Conservation (phyloP, 2,888 invertebrate genomes). For the Synanthedon vespiformis region DNA sequence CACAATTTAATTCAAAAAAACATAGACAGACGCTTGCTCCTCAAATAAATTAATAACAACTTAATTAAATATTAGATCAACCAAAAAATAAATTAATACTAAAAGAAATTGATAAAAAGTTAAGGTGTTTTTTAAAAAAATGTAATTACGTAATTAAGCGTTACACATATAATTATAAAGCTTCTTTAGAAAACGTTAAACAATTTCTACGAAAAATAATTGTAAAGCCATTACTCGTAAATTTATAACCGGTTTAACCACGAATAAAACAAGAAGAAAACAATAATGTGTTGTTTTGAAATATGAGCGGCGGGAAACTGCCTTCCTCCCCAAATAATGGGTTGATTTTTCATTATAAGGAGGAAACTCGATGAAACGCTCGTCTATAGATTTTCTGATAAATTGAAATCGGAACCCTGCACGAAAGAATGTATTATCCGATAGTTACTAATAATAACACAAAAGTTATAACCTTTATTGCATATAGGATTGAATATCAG, state of each 20-base stretch:
- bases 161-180: too few species aligned
- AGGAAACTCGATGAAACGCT: slow-evolving; percentile 48
- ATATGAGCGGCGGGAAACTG: slow-evolving; percentile 41
- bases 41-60: too few species aligned
- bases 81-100: too few species aligned
- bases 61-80: too few species aligned
- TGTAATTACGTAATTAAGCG: too few species aligned
- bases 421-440: slow-evolving; percentile 4
- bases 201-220: slow-evolving; percentile 22
- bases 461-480: slow-evolving; percentile 24
- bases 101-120: too few species aligned
- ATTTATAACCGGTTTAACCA: slow-evolving; percentile 53
- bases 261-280: slow-evolving; percentile 53
- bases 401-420: slow-evolving; percentile 18
- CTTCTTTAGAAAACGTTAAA: slow-evolving; percentile 1
- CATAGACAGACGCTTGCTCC: too few species aligned
- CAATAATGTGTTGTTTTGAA: slow-evolving; percentile 67
- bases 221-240: slow-evolving; percentile 32
- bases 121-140: too few species aligned
- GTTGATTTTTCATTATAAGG: slow-evolving; percentile 53
- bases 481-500: too few species aligned
- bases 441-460: slow-evolving; percentile 10
- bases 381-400: slow-evolving; percentile 20
- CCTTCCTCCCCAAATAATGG: slow-evolving; percentile 43
- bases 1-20: too few species aligned